Percentiles rank a stretch among this genome's conserved stretches.
These are phyloP conservation scores for Dolichoris vasculosae DNA, from an alignment of 1,140 invertebrate genomes.

Conservation along the genomic window DNA sequence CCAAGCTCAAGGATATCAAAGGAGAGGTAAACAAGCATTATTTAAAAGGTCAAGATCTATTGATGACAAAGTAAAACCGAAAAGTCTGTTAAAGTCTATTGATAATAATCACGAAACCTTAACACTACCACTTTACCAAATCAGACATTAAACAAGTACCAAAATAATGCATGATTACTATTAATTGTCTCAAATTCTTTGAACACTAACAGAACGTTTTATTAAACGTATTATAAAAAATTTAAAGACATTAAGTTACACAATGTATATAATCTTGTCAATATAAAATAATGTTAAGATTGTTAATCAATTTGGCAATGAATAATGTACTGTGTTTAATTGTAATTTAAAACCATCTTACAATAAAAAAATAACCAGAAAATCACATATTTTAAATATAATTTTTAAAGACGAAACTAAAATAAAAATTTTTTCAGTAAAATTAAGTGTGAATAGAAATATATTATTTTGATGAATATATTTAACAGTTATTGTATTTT, in stretches of 20 bases:
- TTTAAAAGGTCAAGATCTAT: no score
- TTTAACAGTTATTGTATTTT: slow-evolving; percentile 15
- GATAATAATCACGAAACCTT: background rate
- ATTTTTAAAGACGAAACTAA: slow-evolving; percentile 13
- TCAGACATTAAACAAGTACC: background rate
- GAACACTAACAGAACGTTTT: background rate
- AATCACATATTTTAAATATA: slow-evolving; percentile 17
- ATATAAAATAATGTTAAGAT: slow-evolving; percentile 25
- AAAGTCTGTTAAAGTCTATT: background rate
- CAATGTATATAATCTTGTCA: slow-evolving; percentile 28
- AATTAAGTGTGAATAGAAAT: background rate
- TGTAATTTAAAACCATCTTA: slow-evolving; percentile 34
- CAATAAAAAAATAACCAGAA: slow-evolving; percentile 29
- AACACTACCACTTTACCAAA: background rate
- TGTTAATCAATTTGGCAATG: slow-evolving; percentile 12
- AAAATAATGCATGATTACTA: background rate
- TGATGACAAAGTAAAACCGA: no score
- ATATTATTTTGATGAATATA: background rate
- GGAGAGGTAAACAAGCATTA: no score
- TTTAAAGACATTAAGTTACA: slow-evolving; percentile 3
- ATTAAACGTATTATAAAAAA: background rate
- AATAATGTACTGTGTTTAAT: slow-evolving; percentile 25
- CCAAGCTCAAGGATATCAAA: no score
- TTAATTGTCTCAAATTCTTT: background rate
- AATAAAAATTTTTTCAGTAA: background rate